Percentiles rank a stretch among this genome's conserved stretches.
phyloP scores from a whole-genome alignment of 2,797 vertebrate species.

The Loriculus beryllinus region DNA sequence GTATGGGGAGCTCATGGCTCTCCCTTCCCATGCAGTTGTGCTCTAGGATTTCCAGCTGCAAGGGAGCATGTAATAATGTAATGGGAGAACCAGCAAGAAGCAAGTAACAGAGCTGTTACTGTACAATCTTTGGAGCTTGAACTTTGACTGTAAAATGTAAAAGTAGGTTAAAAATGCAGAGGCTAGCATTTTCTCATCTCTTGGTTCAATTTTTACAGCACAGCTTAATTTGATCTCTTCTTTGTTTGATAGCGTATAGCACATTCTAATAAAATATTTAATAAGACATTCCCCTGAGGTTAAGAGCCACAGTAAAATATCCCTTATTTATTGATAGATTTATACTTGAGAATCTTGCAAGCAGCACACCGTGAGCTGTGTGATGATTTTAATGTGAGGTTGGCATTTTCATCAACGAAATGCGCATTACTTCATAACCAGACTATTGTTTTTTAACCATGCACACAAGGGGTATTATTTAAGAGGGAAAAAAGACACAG shows the following conservation, averaged over 20 bases:
- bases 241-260: background rate
- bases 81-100: background rate
- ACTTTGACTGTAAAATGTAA: background rate
- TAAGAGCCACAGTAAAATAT: background rate
- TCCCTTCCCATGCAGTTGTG: background rate
- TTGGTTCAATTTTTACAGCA: background rate
- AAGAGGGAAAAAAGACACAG: background rate
- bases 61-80: background rate
- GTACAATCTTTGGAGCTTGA: background rate
- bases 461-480: background rate
- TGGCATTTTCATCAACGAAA: background rate
- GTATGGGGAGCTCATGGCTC: accelerated
- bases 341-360: background rate
- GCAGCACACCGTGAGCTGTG: background rate
- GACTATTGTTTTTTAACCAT: conserved; percentile 5
- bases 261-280: background rate
- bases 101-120: background rate
- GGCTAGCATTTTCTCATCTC: background rate
- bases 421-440: conserved; percentile 35
- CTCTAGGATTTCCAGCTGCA: background rate
- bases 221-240: background rate
- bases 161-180: background rate
- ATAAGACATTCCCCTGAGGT: background rate
- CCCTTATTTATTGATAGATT: conserved; percentile 9
- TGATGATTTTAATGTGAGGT: conserved; percentile 9